A percentile compares a stretch with the other conserved stretches of the same genome.
Conservation (phyloP, 2,113 vertebrate genomes). For the Phoenicopterus ruber region DNA sequence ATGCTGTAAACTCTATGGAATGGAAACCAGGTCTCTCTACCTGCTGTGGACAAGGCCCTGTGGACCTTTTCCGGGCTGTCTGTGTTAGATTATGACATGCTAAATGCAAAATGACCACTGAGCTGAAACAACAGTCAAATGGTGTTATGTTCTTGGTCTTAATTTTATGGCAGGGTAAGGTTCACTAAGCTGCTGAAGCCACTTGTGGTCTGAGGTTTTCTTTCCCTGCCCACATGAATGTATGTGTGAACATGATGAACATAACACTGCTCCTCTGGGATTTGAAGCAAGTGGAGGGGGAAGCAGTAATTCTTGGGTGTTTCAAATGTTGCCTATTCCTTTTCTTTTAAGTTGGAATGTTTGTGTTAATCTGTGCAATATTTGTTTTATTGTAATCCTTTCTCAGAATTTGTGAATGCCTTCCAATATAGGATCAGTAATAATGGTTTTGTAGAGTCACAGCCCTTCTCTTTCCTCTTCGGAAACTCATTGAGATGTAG, state of each 20-base stretch:
- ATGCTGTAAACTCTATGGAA: neutral
- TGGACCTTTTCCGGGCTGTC: neutral
- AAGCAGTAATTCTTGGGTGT: neutral
- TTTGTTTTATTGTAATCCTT: neutral
- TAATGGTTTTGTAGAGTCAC: neutral
- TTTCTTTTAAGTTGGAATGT: neutral
- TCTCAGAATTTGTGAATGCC: neutral
- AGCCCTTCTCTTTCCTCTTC: neutral
- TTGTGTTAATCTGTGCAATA: neutral
- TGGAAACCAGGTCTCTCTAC: neutral
- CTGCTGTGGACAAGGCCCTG: neutral
- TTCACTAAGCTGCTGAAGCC: neutral
- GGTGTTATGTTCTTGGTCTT: neutral
- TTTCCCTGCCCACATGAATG: neutral
- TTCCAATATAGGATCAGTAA: neutral
- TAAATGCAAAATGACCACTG: neutral
- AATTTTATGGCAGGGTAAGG: neutral
- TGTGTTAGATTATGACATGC: neutral
- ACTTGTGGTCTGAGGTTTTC: neutral
- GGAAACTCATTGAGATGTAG: neutral
- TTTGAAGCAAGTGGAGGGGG: neutral
- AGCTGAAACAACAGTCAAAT: neutral
- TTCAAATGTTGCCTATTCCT: neutral
- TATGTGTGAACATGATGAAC: neutral
- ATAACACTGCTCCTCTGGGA: fast-evolving